Base-by-base conservation (phyloP, 2,113 vertebrate genomes). In the Hemichromis elongatus region DNA sequence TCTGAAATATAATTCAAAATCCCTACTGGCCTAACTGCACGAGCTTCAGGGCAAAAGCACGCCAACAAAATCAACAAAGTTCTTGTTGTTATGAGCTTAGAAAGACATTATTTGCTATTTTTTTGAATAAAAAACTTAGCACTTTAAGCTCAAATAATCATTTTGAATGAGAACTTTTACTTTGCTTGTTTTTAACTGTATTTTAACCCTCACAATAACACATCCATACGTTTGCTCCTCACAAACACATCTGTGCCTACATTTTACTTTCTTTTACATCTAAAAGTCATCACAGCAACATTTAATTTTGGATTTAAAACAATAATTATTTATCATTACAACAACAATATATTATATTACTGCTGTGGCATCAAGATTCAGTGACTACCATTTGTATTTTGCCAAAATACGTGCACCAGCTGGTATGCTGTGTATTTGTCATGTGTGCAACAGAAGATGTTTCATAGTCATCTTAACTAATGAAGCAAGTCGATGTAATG, bases 401-500 rank as follows among this genome's bases (percentile, higher is more conserved):
- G 50, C 18, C 40, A 33, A 75, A 82, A 59, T 14, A 85, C 73
- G 73, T 9, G 61, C 4, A 28, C 77, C 28, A 79, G 57, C 54
- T 77, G 82, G 7, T 33, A n/a, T 21, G 77, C 35, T 70, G 78
- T 80, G 83, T 57, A 30, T 84, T 59, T 84, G 78, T 91, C 77
- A 63, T 66, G 88, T 42, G 42, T 70, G 37, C 80, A 79, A 14
- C 33, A 14, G 81, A 88, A 45, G 80, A 83, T 79, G 80, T 70
- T 86, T 88, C 47, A 42, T 80, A 82, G 50, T 86, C 80, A 79
- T 87, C 52, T 82, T 37, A 87, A 59, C 80, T 82, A 86, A 90
- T 87, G 82, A 90, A 79, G 89, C 79, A 61, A 82, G 84, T 89
- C 89, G 56, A 52, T 89, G 86, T 90, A 87, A 92, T 87, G 82